Evolutionary conservation across 1,140 invertebrate species (phyloP), one percentile per base, ranked within the genome.

Genomic region (Drosophila tristis): DNA sequence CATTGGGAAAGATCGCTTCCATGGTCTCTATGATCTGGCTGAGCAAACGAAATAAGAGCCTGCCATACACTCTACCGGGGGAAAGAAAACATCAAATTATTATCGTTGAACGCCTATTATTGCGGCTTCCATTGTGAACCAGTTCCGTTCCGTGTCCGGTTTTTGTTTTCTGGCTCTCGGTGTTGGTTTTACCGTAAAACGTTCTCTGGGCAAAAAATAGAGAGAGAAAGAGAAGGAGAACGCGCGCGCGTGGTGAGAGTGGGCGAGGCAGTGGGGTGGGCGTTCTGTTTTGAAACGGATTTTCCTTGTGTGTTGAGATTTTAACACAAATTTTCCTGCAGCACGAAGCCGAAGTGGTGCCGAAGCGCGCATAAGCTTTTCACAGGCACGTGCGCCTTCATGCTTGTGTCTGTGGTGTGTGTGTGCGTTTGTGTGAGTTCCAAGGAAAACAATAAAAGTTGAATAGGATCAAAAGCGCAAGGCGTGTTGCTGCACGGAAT

Each of bases 231-330:
- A 49, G 56, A 39, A 8, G 7, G 43, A 60, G 39, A 55, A 31
- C 26, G 13, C 43, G 35, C 35, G 35, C 35, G 35, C 35, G 35
- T 39, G 35, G 35, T 39, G 66, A 56, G 35, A 67, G 31, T 43
- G 31, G 45, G 67, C 45, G 56, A 44, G 78, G 56, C 62, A 43
- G 62, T 57, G 56, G 71, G 50, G 70, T 64, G 51, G 66, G 58
- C 62, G 78, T 65, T 67, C 56, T 87, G 81, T 84, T 85, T 84
- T 85, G 66, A 84, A 84, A 76, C 59, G 63, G 75, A 74, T 82
- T 77, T 78, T 55, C 67, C 56, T 39, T 11, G 35, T 70, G 70
- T 66, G 62, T 77, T 73, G 67, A 86, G 74, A 63, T 86, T 86
- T 80, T 78, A 26, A 50, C 47, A 51, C 53, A 59, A 39, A 55